Evolutionary conservation across 2,797 vertebrate species (phyloP).

Genomic region (Pseudochirops corinnae): DNA sequence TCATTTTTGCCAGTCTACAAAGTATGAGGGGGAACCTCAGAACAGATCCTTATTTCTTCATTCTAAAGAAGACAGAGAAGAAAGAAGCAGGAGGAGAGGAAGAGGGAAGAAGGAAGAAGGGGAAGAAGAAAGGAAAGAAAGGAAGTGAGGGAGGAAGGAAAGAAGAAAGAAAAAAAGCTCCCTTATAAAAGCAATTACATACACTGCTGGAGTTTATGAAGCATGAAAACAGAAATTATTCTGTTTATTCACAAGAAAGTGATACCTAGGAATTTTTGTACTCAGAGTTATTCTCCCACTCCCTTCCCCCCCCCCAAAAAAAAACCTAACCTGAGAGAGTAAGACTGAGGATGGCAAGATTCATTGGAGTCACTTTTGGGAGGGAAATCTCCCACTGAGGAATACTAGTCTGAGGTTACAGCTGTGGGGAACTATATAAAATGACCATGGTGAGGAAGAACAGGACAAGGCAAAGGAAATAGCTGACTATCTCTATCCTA

Average conservation of each 20-base stretch:
- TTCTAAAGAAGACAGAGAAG: background rate
- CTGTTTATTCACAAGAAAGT: background rate
- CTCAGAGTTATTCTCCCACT: background rate
- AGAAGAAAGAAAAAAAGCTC: background rate
- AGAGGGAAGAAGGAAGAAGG: background rate
- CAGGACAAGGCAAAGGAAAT: background rate
- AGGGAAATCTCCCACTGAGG: background rate
- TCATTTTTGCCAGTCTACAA: background rate
- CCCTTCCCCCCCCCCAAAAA: background rate
- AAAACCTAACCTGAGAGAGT: background rate
- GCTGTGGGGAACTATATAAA: background rate
- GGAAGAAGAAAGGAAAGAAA: background rate
- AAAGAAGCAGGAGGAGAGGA: too few species aligned
- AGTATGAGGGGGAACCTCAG: background rate
- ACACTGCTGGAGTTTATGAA: background rate
- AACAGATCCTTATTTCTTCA: background rate
- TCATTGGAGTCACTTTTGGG: background rate
- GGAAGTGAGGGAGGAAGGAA: accelerated
- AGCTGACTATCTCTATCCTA: background rate
- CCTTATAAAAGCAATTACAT: background rate
- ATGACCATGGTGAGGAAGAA: background rate
- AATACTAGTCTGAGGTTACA: background rate
- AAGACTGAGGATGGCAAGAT: background rate
- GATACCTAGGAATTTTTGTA: background rate
- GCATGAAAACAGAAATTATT: background rate